Base-by-base conservation (phyloP, 2,797 vertebrate species). In the Phrynocephalus forsythii region DNA sequence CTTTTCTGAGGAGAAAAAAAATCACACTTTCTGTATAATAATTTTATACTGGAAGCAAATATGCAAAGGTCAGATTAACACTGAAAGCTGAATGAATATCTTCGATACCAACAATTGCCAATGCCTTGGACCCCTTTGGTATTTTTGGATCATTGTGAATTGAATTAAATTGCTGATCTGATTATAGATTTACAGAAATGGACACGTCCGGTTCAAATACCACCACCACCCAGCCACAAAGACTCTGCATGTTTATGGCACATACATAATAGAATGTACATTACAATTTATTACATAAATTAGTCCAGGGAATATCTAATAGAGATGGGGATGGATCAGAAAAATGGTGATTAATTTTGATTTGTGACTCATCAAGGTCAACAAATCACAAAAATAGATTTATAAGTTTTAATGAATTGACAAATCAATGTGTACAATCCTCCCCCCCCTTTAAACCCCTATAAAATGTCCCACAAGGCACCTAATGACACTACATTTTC, bases 51-150 rank as follows among this genome's bases (percentile, higher is more conserved):
- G 63, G 77, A 83, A 87, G 86, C 80, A 87, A 87, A 87, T 56
- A 82, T 18, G 56, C 80, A 77, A 78, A 87, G 48, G 73, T 87
- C 86, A 87, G 63, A 5, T 71, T 83, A 78, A 75, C 72, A 75
- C 69, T 22, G 78, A 88, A 88, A 85, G 24, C 77, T 88, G 69
- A 88, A 68, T 84, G 52, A 73, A 80, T 83, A 78, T 85, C 69
- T 80, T 50, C 81, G 69, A 85, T 67, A 81, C 52, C 22, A 79
- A 20, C 68, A 44, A n/a, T 48, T 78, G 82, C 28, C 79, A 83
- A 84, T 63, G 28, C 38, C 48, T 16, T 24, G 50, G 50, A 50
- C 18, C 73, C 50, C 48, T 72, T 84, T 67, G 63, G 56, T 88
- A 84, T 66, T 88, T 79, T 84, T 52, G 69, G 78, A 85, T 38